phyloP scores from a whole-genome alignment of 2,888 invertebrate genomes.

The Adineta ricciae region DNA sequence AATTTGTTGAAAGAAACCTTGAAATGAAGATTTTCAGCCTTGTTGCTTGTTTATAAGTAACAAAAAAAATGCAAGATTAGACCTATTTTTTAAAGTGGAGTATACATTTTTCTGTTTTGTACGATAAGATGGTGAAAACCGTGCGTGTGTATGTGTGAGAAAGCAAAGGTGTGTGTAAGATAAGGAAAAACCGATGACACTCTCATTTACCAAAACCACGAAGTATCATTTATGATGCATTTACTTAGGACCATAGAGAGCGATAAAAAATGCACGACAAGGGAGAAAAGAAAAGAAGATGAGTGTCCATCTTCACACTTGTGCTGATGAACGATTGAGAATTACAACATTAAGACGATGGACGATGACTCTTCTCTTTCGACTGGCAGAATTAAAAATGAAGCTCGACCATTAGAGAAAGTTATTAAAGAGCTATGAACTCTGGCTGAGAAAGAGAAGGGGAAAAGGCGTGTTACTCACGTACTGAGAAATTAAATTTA shows the following conservation, averaged over 20 bases:
- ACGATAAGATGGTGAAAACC: not conserved
- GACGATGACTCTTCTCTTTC: not conserved
- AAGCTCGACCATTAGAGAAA: no score
- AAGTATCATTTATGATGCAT: not conserved
- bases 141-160: fast-evolving
- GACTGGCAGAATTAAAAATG: no score
- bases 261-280: not conserved
- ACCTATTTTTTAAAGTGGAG: no score
- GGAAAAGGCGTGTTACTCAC: not conserved
- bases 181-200: not conserved
- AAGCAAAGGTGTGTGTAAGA: not conserved
- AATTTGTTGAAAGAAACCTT: no score
- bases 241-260: not conserved
- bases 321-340: not conserved
- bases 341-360: not conserved
- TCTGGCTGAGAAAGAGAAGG: not conserved
- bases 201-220: not conserved
- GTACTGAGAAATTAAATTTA: not conserved
- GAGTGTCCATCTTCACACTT: not conserved
- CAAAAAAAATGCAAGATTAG: no score
- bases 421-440: not conserved
- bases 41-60: no score
- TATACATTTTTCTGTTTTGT: no score
- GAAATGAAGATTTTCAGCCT: no score
- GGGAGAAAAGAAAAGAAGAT: not conserved